Conservation (phyloP, 2,113 vertebrate genomes). For the Collichthys lucidus region DNA sequence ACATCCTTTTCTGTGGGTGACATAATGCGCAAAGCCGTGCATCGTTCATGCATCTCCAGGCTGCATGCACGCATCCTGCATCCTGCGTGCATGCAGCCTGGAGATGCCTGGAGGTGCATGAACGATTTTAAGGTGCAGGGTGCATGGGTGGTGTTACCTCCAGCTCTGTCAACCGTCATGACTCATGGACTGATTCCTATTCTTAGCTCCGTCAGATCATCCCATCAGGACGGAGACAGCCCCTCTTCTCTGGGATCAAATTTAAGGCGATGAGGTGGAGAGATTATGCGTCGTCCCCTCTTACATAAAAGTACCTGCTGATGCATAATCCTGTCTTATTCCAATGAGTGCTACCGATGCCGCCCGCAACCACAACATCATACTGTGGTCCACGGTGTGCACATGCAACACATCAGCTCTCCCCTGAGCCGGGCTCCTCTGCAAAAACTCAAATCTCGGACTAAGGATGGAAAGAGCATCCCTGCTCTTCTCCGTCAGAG, state of each 20-base stretch:
- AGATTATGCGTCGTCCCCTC: conserved; percentile 28
- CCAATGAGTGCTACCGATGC: conserved; percentile 32
- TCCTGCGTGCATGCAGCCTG: conserved; percentile 41
- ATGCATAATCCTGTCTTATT: conserved; percentile 40
- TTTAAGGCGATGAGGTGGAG: conserved; percentile 16
- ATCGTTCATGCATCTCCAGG: too few relatives aligned
- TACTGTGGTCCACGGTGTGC: background rate
- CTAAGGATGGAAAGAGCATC: too few relatives aligned
- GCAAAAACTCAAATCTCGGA: background rate
- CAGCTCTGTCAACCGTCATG: conserved; percentile 17
- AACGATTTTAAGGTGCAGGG: background rate
- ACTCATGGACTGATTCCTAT: conserved; percentile 17
- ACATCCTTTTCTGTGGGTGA: conserved; percentile 18
- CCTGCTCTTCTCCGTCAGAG: background rate
- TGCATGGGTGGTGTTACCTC: conserved; percentile 6
- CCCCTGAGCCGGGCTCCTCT: conserved; percentile 2
- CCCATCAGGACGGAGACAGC: background rate
- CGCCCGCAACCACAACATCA: conserved; percentile 2
- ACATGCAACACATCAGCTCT: background rate
- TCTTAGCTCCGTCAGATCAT: background rate
- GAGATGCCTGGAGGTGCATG: conserved; percentile 13
- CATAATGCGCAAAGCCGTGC: conserved; percentile 46
- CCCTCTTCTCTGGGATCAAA: background rate
- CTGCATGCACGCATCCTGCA: background rate
- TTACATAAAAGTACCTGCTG: conserved; percentile 54